Evolutionary conservation across 2,113 vertebrate genomes (phyloP), one percentile per base, ranked within the genome.

Genomic region (Gallinago paraguaiae): DNA sequence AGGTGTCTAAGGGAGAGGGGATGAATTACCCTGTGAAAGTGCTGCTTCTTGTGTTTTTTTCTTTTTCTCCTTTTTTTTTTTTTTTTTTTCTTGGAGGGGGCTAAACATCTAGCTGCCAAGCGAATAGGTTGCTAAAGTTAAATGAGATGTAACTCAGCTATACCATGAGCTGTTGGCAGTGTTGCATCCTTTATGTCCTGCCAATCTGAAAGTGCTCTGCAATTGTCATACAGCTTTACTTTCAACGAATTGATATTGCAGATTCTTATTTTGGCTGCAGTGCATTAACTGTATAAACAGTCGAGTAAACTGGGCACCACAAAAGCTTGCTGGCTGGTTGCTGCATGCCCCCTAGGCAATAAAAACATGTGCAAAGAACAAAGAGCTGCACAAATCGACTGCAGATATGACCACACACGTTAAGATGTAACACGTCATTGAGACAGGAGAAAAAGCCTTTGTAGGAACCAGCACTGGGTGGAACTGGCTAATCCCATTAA

Each of bases 321-420:
- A 79, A 94, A 91, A 93, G 48, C 82, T 95, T 31, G 5, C 92
- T 97, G 95, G 95, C 88, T 96, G 93, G 83, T 94, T 88, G 80
- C 92, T 96, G 77, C 57, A 37, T 93, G 93, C 65, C 92, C 88
- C 88, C 56, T 56, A 81, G 95, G 93, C 95, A 96, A 93, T 79
- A 93, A 96, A 96, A 95, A 91, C 92, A 92, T 91, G 86, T 95
- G 82, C 92, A 92, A 82, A 96, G 93, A 96, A 96, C 93, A 96
- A 96, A 96, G 91, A 86, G 54, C 72, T 69, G 72, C 90, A 88
- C 85, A 97, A 96, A 96, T 96, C n/a, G 33, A 93, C 86, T 94
- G 82, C 93, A 95, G 95, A 96, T 96, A 94, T 96, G 95, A 71
- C 95, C 95, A 96, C 93, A 97, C 96, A 96, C 57, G 31, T 95